Evolutionary conservation across 2,888 invertebrate genomes (phyloP).

Genomic region (Linyphia triangularis): DNA sequence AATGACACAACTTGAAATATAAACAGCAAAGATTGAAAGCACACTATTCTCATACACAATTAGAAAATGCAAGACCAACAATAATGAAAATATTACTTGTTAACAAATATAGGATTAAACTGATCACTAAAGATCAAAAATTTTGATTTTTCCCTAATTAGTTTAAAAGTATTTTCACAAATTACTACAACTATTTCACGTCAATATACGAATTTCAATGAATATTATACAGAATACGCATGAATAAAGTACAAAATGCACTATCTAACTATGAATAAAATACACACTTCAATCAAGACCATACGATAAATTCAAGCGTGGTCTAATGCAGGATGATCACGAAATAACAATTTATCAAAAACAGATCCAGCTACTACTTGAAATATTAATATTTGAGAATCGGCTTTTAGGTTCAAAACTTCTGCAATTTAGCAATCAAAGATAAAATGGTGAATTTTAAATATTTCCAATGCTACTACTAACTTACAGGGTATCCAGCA

Average conservation of each 20-base stretch:
- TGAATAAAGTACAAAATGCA: slow-evolving; percentile 10
- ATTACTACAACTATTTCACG: slow-evolving; percentile 15
- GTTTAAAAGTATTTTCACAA: neutral
- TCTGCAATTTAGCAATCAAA: no score
- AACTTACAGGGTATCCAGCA: no score
- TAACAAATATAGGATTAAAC: neutral
- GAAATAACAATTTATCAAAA: no score
- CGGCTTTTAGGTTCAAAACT: no score
- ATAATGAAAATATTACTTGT: neutral
- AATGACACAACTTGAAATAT: neutral
- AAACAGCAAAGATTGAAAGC: neutral
- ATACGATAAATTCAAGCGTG: no score
- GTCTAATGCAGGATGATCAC: no score
- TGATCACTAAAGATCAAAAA: slow-evolving; percentile 12
- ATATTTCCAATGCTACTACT: no score
- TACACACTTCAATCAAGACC: no score
- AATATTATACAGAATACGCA: slow-evolving; percentile 6
- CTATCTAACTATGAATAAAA: slow-evolving; percentile 27
- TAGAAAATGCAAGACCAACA: neutral
- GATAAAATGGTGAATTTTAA: no score
- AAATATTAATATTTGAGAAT: no score
- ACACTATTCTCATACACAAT: neutral
- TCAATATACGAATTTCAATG: neutral
- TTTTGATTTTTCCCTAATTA: slow-evolving; percentile 27
- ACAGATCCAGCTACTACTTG: no score